Conservation (phyloP, 2,888 invertebrate species). For the Nephrotoma guestfalica region DNA sequence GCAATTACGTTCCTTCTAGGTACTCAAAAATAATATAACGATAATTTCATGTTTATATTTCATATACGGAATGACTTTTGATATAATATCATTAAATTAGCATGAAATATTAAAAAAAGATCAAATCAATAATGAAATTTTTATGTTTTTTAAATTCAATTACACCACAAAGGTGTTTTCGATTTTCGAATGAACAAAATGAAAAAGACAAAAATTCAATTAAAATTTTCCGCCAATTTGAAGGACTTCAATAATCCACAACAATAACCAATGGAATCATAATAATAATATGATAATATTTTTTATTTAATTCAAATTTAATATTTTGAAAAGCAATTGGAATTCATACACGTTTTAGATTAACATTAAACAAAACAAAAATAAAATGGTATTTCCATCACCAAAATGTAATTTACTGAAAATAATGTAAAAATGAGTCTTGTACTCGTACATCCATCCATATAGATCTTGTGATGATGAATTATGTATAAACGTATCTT, state of each 20-base stretch:
- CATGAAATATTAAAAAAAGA: background rate
- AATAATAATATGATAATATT: background rate
- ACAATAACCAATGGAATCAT: background rate
- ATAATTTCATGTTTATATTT: no score
- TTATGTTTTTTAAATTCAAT: background rate
- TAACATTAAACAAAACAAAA: background rate
- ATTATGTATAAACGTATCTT: background rate
- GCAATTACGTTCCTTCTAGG: background rate
- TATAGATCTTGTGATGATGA: background rate
- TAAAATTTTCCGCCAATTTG: background rate
- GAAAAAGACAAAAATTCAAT: background rate
- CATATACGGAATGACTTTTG: no score
- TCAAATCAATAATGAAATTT: background rate
- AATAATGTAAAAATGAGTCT: background rate
- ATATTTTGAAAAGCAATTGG: background rate
- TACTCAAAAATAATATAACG: no score
- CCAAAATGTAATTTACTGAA: constrained; percentile 3
- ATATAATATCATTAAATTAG: no score
- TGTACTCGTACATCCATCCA: background rate
- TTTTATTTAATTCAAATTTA: background rate
- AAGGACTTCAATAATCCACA: background rate
- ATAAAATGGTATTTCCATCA: background rate
- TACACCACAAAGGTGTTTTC: background rate
- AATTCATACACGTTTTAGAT: constrained; percentile 4
- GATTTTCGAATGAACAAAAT: background rate